A percentile compares a stretch with the other conserved stretches of the same genome.
Evolutionary conservation across 2,113 vertebrate genomes (phyloP).

Genomic region (Ranitomeya imitator): DNA sequence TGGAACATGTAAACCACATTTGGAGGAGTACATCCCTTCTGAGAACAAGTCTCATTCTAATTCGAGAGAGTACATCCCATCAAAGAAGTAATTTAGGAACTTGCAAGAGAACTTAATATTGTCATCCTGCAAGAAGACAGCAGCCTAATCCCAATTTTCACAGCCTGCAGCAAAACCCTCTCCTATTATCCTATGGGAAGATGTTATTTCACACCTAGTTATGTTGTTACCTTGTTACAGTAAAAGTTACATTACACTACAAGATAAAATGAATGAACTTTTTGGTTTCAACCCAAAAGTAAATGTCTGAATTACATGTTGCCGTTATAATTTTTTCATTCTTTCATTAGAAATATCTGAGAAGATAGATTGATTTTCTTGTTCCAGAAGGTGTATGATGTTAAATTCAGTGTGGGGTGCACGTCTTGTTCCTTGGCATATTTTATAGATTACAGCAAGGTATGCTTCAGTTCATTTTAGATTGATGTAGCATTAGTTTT

Average conservation of each 20-base stretch:
- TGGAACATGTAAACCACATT: neutral
- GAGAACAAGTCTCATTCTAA: neutral
- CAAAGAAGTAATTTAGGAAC: constrained; percentile 15
- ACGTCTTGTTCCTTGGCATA: constrained; percentile 32
- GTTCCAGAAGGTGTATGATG: constrained; percentile 22
- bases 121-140: neutral
- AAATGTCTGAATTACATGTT: constrained; percentile 40
- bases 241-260: constrained; percentile 12
- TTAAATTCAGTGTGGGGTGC: constrained; percentile 46
- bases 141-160: neutral
- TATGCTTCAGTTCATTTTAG: constrained; percentile 48
- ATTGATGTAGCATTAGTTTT: constrained; percentile 49
- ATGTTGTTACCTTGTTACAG: constrained; percentile 25
- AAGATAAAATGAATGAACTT: constrained; percentile 30
- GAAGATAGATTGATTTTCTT: constrained; percentile 53
- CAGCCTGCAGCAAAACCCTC: neutral
- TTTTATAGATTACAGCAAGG: constrained; percentile 37
- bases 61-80: constrained; percentile 10
- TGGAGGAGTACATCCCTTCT: neutral
- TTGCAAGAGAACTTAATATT: neutral
- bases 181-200: constrained; percentile 24
- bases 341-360: constrained; percentile 51
- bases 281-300: neutral
- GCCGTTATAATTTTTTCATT: constrained; percentile 53
- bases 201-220: constrained; percentile 46